Percentiles rank a stretch among this genome's conserved stretches.
Conservation (phyloP, 2,888 invertebrate genomes). For the Yponomeuta evonymella region DNA sequence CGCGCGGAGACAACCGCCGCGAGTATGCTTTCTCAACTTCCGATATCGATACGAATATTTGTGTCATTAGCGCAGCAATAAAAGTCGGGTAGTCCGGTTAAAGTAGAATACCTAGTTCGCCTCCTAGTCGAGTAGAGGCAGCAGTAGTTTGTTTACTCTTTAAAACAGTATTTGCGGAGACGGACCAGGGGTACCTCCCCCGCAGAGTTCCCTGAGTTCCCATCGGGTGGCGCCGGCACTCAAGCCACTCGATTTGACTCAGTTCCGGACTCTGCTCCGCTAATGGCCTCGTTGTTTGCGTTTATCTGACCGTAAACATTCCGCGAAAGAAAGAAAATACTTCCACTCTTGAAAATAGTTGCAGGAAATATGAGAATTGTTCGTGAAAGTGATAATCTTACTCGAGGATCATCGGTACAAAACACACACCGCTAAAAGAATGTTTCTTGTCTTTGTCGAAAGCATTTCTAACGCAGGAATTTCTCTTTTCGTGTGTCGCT, state of each 20-base stretch:
- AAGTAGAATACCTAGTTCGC: too few relatives aligned
- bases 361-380: background rate
- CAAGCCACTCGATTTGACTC: constrained; percentile 26
- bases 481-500: constrained; percentile 1
- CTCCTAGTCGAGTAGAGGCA: too few relatives aligned
- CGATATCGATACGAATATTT: too few relatives aligned
- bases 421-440: background rate
- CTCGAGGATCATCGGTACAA: background rate
- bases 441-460: too few relatives aligned
- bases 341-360: background rate
- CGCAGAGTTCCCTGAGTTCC: constrained; percentile 25
- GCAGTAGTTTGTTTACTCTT: too few relatives aligned
- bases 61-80: too few relatives aligned
- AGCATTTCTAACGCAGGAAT: background rate
- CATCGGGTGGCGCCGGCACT: constrained; percentile 29
- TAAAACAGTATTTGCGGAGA: too few relatives aligned
- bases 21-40: too few relatives aligned
- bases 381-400: background rate
- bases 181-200: too few relatives aligned
- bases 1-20: too few relatives aligned
- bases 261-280: constrained; percentile 27
- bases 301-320: constrained; percentile 27
- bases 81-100: too few relatives aligned
- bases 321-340: constrained; percentile 8
- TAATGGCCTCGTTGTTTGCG: constrained; percentile 36